A percentile compares a stretch with the other conserved stretches of the same genome.
Evolutionary conservation across 2,113 vertebrate genomes (phyloP).

Genomic region (Tichodroma muraria): DNA sequence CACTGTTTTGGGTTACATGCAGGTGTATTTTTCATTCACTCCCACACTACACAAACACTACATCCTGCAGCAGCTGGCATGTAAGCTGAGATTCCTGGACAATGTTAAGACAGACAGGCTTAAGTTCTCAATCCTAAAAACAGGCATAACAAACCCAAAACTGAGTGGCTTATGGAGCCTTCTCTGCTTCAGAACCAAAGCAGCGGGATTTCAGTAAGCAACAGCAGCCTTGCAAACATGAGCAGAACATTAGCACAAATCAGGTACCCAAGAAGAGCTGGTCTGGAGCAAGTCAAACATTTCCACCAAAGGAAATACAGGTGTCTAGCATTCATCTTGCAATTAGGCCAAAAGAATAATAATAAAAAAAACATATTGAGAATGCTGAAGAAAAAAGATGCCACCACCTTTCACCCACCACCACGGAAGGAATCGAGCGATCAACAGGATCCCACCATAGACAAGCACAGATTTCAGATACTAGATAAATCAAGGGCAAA

Average conservation of each 20-base stretch:
- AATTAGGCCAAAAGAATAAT: slow-evolving; percentile 50
- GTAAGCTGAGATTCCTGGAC: neutral
- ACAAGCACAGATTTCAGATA: slow-evolving; percentile 73
- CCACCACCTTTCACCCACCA: slow-evolving; percentile 73
- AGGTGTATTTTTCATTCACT: neutral
- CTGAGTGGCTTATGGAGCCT: neutral
- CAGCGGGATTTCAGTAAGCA: neutral
- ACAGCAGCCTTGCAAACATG: neutral
- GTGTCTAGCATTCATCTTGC: slow-evolving; percentile 22
- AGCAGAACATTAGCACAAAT: neutral
- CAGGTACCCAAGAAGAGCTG: neutral
- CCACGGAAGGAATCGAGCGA: slow-evolving; percentile 64
- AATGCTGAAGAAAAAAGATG: slow-evolving; percentile 59
- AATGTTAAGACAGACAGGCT: neutral
- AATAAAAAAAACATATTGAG: slow-evolving; percentile 17
- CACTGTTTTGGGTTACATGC: neutral
- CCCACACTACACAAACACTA: neutral
- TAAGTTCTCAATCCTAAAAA: neutral
- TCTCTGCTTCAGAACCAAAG: neutral
- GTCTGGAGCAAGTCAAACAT: slow-evolving; percentile 52
- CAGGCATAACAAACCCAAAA: neutral
- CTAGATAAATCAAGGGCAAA: slow-evolving; percentile 69
- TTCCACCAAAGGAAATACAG: neutral
- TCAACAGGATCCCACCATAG: slow-evolving; percentile 69
- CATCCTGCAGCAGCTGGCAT: neutral